Percentiles rank a stretch among this genome's conserved stretches.
These are phyloP conservation scores for Loris lydekkerianus DNA, from an alignment of 2,797 vertebrate genomes.

Conservation along the genomic window DNA sequence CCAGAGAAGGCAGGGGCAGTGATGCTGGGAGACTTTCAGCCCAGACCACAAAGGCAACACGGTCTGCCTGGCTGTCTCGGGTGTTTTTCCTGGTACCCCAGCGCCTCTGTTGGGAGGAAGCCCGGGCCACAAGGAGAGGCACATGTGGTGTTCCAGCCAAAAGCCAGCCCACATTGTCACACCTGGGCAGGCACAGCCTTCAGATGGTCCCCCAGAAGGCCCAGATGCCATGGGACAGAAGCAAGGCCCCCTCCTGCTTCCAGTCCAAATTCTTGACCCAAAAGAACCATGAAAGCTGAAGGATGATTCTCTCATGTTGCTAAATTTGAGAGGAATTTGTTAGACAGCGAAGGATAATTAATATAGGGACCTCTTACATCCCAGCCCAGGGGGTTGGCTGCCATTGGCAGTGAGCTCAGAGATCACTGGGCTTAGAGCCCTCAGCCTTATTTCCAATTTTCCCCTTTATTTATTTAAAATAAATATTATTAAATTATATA, in stretches of 20 bases:
- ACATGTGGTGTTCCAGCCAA: background rate
- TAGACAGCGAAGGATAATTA: background rate
- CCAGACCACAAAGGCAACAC: background rate
- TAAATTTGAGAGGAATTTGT: no score
- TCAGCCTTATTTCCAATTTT: background rate
- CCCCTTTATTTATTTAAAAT: no score
- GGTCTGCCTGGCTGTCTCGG: background rate
- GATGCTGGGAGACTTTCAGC: rapidly evolving
- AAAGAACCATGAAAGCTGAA: background rate
- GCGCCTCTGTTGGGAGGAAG: background rate
- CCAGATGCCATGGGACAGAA: no score
- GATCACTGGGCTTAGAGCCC: rapidly evolving
- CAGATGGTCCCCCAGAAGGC: background rate
- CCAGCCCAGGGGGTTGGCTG: no score
- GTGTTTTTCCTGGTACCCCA: background rate
- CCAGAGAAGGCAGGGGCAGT: background rate
- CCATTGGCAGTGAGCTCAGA: background rate
- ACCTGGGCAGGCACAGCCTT: background rate
- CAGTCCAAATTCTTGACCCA: background rate
- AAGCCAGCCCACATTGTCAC: background rate
- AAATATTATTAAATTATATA: no score
- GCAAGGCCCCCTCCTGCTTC: background rate
- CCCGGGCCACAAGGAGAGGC: background rate
- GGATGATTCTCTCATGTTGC: background rate
- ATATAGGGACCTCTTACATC: rapidly evolving